These are phyloP conservation scores for Macrobrachium rosenbergii DNA, from an alignment of 1,140 invertebrate genomes.

Conservation along the genomic window DNA sequence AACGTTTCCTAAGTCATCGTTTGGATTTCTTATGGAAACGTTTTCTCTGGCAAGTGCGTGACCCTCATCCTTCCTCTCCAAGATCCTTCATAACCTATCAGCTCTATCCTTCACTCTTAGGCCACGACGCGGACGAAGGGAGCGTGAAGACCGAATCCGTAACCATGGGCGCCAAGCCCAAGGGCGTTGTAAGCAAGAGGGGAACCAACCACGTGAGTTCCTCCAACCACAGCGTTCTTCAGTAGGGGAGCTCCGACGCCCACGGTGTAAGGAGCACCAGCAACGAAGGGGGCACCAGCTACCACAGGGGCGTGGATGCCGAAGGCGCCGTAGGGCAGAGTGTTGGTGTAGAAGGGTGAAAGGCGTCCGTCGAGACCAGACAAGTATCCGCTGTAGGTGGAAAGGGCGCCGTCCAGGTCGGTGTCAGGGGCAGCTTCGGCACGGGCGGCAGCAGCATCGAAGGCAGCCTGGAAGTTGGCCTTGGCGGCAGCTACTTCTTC, in stretches of 20 bases:
- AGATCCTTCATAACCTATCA: too few species aligned
- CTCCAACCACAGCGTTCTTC: background rate
- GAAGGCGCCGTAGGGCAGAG: background rate
- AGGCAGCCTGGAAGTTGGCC: conserved; percentile 54
- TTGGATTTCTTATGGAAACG: too few species aligned
- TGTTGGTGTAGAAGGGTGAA: background rate
- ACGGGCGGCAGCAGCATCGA: conserved; percentile 23
- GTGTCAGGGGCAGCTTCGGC: conserved; percentile 61
- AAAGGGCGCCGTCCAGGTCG: background rate
- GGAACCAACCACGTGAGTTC: too few species aligned
- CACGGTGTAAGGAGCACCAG: too few species aligned
- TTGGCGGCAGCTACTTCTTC: conserved; percentile 55
- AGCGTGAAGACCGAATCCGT: background rate
- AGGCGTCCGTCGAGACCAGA: background rate
- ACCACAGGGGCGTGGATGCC: background rate
- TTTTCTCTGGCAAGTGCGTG: too few species aligned
- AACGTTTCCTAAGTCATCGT: too few species aligned
- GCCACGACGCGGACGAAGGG: conserved; percentile 9
- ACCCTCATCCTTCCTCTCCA: too few species aligned
- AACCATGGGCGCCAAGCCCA: background rate
- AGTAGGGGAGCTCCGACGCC: background rate
- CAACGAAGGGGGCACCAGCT: background rate
- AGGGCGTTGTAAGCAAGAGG: conserved; percentile 13
- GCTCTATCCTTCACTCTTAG: too few species aligned
- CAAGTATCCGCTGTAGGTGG: background rate